Evolutionary conservation across 1,140 invertebrate genomes (phyloP).

Genomic region (Drosophila bifasciata): DNA sequence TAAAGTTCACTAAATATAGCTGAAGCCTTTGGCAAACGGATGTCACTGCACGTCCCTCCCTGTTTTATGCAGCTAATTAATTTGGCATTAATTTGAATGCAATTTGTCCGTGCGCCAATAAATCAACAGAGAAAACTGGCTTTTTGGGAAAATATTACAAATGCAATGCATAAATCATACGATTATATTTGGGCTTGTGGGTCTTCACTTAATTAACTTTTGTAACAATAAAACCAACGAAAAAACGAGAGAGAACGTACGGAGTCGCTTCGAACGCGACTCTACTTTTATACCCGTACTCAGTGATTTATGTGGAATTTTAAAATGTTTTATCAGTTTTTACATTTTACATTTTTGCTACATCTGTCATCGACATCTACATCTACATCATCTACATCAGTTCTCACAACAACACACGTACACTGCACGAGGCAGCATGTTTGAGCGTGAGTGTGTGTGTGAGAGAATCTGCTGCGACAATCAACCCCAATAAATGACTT

Average conservation of each 20-base stretch:
- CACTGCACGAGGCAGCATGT: no score
- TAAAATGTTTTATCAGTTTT: no score
- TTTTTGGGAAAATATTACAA: constrained; percentile 8
- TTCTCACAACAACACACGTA: no score
- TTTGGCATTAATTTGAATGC: constrained; percentile 56
- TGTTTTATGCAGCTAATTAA: constrained; percentile 48
- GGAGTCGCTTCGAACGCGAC: no score
- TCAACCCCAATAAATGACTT: no score
- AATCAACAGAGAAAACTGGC: constrained; percentile 27
- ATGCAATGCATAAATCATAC: constrained; percentile 31
- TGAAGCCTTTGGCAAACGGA: constrained; percentile 12
- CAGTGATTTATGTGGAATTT: no score
- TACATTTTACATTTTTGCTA: no score
- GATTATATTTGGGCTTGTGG: constrained; percentile 20
- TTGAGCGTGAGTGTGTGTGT: no score
- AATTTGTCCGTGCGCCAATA: constrained; percentile 45
- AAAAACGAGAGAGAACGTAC: not conserved
- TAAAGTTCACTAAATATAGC: constrained; percentile 46
- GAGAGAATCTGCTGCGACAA: no score
- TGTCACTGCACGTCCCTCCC: constrained; percentile 5
- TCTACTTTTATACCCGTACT: no score
- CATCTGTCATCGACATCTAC: no score
- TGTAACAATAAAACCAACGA: constrained; percentile 19
- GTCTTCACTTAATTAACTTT: constrained; percentile 44
- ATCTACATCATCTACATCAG: no score